These are phyloP conservation scores for Styela plicata DNA, from an alignment of 23 tunicate species.

Conservation along the genomic window DNA sequence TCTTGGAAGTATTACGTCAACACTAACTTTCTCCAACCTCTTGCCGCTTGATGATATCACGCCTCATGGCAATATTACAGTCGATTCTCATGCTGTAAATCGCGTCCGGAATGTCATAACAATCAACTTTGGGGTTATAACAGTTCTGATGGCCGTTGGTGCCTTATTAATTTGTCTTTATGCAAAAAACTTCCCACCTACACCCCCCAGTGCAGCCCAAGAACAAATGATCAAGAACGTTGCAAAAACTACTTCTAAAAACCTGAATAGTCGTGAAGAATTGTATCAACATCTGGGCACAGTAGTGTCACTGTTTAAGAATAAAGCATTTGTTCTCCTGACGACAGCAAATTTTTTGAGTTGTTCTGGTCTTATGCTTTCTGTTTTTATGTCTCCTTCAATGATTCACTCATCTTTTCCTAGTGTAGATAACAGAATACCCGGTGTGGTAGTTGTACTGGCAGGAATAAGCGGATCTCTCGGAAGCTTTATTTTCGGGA, in stretches of 20 bases:
- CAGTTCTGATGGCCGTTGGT: not conserved
- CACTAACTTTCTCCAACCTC: not conserved
- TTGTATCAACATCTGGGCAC: not conserved
- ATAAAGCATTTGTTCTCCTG: not conserved
- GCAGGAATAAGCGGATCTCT: not conserved
- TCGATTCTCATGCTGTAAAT: not conserved
- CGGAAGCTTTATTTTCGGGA: not conserved
- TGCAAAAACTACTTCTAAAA: not conserved
- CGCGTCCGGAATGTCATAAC: not conserved
- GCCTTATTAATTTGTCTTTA: not conserved
- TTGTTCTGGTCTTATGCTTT: not conserved
- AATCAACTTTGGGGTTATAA: not conserved
- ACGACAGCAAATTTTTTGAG: constrained; percentile 9
- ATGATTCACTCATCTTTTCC: not conserved
- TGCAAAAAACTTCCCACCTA: constrained; percentile 14
- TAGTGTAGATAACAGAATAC: not conserved
- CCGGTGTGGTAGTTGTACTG: no score
- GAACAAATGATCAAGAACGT: not conserved
- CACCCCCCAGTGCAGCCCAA: constrained; percentile 26
- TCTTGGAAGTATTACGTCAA: not conserved
- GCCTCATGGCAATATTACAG: no score
- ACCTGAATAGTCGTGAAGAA: no score
- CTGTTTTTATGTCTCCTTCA: not conserved
- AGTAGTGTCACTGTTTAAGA: not conserved
- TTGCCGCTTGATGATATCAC: not conserved